Base-by-base conservation (phyloP, 37 sponge, comb jelly and placozoan genomes). In the Haliclona indistincta region DNA sequence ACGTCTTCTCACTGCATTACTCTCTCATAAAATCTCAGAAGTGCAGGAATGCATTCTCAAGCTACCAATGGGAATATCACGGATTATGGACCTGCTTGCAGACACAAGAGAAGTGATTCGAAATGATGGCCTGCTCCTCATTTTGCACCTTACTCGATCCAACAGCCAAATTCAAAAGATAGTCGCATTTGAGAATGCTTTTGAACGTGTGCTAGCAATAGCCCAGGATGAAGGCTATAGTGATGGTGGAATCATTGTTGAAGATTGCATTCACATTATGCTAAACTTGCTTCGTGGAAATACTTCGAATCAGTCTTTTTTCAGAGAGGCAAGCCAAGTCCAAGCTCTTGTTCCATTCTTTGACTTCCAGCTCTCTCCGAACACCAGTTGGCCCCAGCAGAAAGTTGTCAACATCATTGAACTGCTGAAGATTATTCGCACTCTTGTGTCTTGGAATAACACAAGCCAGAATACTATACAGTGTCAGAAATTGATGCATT, bases 121-220 rank as follows among this genome's bases (percentile, higher is more conserved):
- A 36, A 96, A 96, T 68, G 97, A 96, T 66, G 90, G 73, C 45
- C 54, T 95, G 11, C 80, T 95, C 38, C 73, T 95, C 63, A 70
- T 95, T 56, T 29, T 79, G 5, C 65, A 91, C 28, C 81, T 95
- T 8, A 91, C 96, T 25, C 71, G 73, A 15, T 80, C 84, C 56
- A 95, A 95, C 51, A 71, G 79, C 7, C 81, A 88, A 62, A 91
- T 95, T 13, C 96, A 95, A 79, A 92, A 93, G 76, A 93, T 96
- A 53, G 88, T 96, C 8, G 97, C 97, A 19, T 96, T 96, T 79
- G 97, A 96, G 72, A 96, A 89, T 81, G 97, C 88, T 0, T 96
- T 96, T 79, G 97, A 96, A 39, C 90, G 91, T 0, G 65, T 96
- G 4, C 15, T 96, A 37, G 71, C 73, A 7, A 89, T 96, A 26